Conservation (phyloP, 2,888 invertebrate genomes). For the Polietes domitor region DNA sequence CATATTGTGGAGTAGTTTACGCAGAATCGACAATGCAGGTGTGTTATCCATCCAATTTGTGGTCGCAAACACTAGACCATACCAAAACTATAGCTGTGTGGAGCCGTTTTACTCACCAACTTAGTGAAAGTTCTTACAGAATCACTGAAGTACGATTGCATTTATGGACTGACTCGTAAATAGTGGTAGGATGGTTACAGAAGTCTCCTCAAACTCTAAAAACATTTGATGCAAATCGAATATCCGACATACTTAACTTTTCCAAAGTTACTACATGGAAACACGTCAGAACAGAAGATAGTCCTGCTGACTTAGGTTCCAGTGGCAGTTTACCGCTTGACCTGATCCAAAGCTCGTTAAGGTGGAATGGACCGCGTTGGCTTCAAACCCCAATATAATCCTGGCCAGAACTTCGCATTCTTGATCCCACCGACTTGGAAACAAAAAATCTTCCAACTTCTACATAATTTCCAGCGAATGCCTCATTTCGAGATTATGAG, state of each 20-base stretch:
- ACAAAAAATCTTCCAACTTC: background rate
- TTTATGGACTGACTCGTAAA: slow-evolving; percentile 30
- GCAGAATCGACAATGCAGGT: background rate
- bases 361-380: slow-evolving; percentile 33
- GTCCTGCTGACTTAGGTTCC: slow-evolving; percentile 30
- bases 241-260: background rate
- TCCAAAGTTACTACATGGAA: slow-evolving; percentile 3
- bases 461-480: background rate
- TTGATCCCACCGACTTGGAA: slow-evolving; percentile 26
- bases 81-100: slow-evolving; percentile 25
- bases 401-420: slow-evolving; percentile 23
- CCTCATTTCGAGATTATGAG: too few relatives aligned
- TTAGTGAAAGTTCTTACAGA: background rate
- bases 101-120: slow-evolving; percentile 16
- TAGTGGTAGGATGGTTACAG: slow-evolving; percentile 45
- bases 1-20: slow-evolving; percentile 8
- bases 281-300: slow-evolving; percentile 26
- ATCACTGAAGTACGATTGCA: background rate
- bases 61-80: slow-evolving; percentile 29
- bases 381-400: background rate
- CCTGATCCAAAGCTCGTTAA: background rate
- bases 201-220: slow-evolving; percentile 24
- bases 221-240: slow-evolving; percentile 35
- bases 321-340: slow-evolving; percentile 22
- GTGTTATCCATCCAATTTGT: background rate